A percentile compares a stretch with the other conserved stretches of the same genome.
These are phyloP conservation scores for Hyles lineata DNA, from an alignment of 2,888 invertebrate species.

Conservation along the genomic window DNA sequence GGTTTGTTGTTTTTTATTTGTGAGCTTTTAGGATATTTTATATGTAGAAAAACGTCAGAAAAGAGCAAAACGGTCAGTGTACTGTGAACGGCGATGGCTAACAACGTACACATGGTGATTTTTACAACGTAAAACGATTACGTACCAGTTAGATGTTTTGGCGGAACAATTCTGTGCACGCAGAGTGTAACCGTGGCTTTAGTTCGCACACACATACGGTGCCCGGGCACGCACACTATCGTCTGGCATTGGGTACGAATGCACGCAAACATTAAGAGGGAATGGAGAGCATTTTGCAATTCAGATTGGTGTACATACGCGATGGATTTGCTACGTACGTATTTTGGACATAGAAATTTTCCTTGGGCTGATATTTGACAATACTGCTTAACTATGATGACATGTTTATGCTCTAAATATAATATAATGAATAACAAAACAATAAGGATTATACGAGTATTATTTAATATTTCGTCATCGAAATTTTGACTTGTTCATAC, in stretches of 20 bases:
- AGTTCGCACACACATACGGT: constrained; percentile 13
- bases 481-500: too few relatives aligned
- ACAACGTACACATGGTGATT: background rate
- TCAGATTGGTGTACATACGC: constrained; percentile 51
- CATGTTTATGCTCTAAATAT: too few relatives aligned
- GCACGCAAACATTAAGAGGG: constrained; percentile 56
- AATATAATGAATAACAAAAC: too few relatives aligned
- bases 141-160: background rate
- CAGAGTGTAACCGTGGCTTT: constrained; percentile 24
- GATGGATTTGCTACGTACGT: constrained; percentile 15
- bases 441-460: too few relatives aligned
- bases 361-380: background rate
- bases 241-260: constrained; percentile 35
- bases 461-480: too few relatives aligned
- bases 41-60: background rate
- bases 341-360: constrained; percentile 8
- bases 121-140: background rate
- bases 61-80: background rate
- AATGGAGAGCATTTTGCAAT: constrained; percentile 65
- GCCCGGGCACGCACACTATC: constrained; percentile 27
- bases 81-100: background rate
- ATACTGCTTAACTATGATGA: too few relatives aligned
- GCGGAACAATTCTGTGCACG: constrained; percentile 7
- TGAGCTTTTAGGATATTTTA: too few relatives aligned
- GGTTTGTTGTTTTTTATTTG: too few relatives aligned